phyloP scores from a whole-genome alignment of 2,888 invertebrate species.

The Schizaphis graminum region DNA sequence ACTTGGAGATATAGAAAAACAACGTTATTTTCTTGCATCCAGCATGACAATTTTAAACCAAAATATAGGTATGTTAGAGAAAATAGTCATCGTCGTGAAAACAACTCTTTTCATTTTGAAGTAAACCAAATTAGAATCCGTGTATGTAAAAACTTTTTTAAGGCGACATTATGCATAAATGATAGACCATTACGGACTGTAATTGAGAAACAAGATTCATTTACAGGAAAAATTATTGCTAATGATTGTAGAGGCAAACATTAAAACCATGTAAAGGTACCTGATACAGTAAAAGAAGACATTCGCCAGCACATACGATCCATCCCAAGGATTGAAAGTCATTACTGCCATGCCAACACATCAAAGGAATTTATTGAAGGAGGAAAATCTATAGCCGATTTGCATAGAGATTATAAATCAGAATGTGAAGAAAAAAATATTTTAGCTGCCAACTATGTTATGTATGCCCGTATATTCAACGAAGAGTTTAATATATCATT shows the following conservation, averaged over 20 bases:
- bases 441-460: conserved; percentile 16
- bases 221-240: conserved; percentile 60
- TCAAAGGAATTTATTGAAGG: conserved; percentile 67
- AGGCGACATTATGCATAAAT: too few relatives aligned
- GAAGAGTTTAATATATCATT: conserved; percentile 17
- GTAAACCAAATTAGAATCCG: too few relatives aligned
- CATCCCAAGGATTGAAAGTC: conserved; percentile 67
- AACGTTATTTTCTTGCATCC: too few relatives aligned
- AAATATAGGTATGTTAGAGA: too few relatives aligned
- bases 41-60: too few relatives aligned
- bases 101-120: too few relatives aligned
- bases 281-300: conserved; percentile 50
- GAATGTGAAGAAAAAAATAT: conserved; percentile 19
- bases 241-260: conserved; percentile 66
- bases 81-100: too few relatives aligned
- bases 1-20: too few relatives aligned
- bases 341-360: conserved; percentile 66
- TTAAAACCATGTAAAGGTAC: conserved; percentile 64
- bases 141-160: too few relatives aligned
- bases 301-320: conserved; percentile 66
- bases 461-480: conserved; percentile 31
- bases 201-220: conserved; percentile 4
- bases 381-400: conserved; percentile 62
- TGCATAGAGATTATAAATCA: conserved; percentile 8
- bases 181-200: too few relatives aligned